These are phyloP conservation scores for Urocynchramus pylzowi DNA, from an alignment of 2,113 vertebrate species.

Conservation along the genomic window DNA sequence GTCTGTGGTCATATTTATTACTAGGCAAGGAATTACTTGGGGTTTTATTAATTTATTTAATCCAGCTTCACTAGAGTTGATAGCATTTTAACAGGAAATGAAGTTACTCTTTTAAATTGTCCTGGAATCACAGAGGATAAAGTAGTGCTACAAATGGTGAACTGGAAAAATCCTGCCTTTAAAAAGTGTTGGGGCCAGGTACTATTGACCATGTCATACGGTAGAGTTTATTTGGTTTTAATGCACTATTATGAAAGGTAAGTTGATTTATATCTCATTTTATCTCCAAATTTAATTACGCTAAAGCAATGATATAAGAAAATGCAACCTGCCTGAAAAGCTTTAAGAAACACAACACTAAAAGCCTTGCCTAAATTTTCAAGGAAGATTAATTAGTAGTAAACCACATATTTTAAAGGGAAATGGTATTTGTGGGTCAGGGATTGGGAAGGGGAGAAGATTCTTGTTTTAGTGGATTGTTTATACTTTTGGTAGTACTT, in stretches of 20 bases:
- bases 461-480: not conserved
- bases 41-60: not conserved
- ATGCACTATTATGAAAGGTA: not conserved
- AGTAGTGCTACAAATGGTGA: not conserved
- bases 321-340: not conserved
- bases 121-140: not conserved
- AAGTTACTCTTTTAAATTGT: not conserved
- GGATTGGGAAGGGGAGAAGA: not conserved
- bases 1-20: not conserved
- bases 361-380: not conserved
- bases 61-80: not conserved
- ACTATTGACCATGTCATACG: not conserved
- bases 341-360: not conserved
- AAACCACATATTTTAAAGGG: not conserved
- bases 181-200: not conserved
- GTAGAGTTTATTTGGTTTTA: not conserved
- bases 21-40: not conserved
- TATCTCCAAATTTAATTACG: not conserved
- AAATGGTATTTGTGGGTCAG: not conserved
- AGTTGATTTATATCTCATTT: not conserved
- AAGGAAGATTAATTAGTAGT: not conserved
- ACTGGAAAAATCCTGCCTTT: not conserved
- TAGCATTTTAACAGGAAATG: not conserved
- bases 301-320: not conserved
- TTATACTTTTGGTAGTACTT: not conserved